Percentiles rank a stretch among this genome's conserved stretches.
phyloP scores from a whole-genome alignment of 2,113 vertebrate genomes.

The Platanista minor region DNA sequence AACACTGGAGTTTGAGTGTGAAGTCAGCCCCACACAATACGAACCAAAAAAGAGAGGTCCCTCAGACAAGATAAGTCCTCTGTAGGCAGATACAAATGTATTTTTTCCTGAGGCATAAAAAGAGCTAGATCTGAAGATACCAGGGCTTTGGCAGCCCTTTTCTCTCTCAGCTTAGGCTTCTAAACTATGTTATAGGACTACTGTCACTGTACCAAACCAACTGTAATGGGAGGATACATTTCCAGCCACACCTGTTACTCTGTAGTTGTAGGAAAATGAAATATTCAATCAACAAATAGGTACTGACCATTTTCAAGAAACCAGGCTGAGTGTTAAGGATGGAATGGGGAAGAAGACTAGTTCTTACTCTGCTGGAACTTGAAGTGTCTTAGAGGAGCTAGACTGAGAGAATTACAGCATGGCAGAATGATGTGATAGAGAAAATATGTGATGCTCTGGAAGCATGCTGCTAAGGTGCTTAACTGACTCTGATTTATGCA shows the following conservation, averaged over 20 bases:
- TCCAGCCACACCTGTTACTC: not conserved
- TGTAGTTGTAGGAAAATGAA: not conserved
- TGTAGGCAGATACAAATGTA: not conserved
- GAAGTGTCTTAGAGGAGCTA: not conserved
- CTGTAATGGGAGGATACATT: not conserved
- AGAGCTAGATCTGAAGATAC: not conserved
- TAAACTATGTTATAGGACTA: not conserved
- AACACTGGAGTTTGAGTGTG: not conserved
- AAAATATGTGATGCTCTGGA: not conserved
- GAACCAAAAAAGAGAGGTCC: not conserved
- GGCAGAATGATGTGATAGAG: not conserved
- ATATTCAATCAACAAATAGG: not conserved
- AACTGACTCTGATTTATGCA: not conserved
- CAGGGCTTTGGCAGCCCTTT: not conserved
- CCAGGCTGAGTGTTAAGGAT: not conserved
- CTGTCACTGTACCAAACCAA: not conserved
- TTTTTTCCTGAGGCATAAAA: not conserved
- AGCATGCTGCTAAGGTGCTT: not conserved
- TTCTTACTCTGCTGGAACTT: not conserved
- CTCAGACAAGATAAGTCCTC: not conserved
- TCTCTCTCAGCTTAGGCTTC: not conserved
- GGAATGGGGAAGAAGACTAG: not conserved
- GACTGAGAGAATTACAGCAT: not conserved
- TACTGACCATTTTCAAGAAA: not conserved
- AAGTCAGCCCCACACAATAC: not conserved